Base-by-base conservation (phyloP, 2,113 vertebrate species). In the Channa argus region DNA sequence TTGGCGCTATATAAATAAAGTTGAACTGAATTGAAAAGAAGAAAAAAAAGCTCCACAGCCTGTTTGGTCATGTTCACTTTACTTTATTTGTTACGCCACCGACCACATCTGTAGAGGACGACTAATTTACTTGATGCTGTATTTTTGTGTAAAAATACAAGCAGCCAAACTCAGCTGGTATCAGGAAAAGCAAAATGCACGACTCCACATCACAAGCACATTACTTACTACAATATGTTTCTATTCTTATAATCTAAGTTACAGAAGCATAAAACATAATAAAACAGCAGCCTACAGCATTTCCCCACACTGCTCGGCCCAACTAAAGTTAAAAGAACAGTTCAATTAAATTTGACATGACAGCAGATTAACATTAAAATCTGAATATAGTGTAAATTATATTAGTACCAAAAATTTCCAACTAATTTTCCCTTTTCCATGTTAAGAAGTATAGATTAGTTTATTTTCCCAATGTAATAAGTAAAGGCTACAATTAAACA, bases 211-310 rank as follows among this genome's bases (percentile, higher is more conserved):
- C 61, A 13, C 24, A 46, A 36, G 8, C 8, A 46, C 55, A 67
- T 55, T 5, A 47, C n/a, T 53, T n/a, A 46, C 14, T 63, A 53
- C 45, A 56, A 0, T 3, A 55, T 33, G 43, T 41, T 52, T 12
- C 45, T 11, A 53, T 58, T 45, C 2, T 8, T 62, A 52, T 52
- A 24, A 72, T 1, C 47, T 78, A 60, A 38, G 46, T 68, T 59
- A 76, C 5, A 9, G 33, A 5, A 63, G 5, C 1, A 4, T 34
- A 50, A 11, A 49, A 24, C 62, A 55, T 45, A 39, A 39, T 11
- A 58, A 3, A 65, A 13, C 5, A 1, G 15, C 14, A 2, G 45
- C 43, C 2, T 59, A 15, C 45, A 54, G 47, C 7, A n/a, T 54
- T 34, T 44, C 2, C 13, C 3, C 3, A 10, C 15, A 13, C 14